phyloP scores from a whole-genome alignment of 2,888 invertebrate species.

The Lampropteryx suffumata region DNA sequence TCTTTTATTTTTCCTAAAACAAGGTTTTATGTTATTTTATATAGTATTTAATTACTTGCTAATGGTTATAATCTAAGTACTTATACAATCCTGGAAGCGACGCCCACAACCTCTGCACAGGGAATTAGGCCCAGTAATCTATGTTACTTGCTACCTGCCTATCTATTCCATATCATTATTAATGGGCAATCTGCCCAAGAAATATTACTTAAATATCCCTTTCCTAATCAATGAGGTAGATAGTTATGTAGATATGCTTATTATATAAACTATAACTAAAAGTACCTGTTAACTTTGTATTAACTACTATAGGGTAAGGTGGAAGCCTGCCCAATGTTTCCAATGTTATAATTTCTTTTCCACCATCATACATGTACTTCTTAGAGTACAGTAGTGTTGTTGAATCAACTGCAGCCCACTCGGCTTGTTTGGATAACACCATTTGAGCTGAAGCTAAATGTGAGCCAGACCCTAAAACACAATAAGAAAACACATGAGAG shows the following conservation, averaged over 20 bases:
- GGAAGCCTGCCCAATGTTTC: constrained; percentile 86
- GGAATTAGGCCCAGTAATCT: too few species aligned
- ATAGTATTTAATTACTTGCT: too few species aligned
- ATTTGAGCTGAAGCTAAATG: constrained; percentile 84
- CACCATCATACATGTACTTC: constrained; percentile 80
- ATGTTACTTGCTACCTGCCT: too few species aligned
- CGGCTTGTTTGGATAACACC: constrained; percentile 84
- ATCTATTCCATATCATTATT: too few species aligned
- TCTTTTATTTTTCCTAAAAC: constrained; percentile 68
- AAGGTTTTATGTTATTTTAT: neutral
- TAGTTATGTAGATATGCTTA: too few species aligned
- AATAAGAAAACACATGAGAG: neutral
- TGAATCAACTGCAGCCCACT: constrained; percentile 86
- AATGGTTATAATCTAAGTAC: too few species aligned
- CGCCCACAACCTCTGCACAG: too few species aligned
- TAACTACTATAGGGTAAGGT: constrained; percentile 85
- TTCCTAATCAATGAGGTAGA: too few species aligned
- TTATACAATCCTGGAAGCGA: too few species aligned
- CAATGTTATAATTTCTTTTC: constrained; percentile 80
- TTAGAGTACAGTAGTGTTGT: constrained; percentile 80
- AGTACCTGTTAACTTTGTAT: constrained; percentile 80
- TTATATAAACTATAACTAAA: too few species aligned
- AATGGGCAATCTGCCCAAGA: too few species aligned
- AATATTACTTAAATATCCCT: too few species aligned
- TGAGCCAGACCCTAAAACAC: constrained; percentile 77